Base-by-base conservation (phyloP, 53 echinoderm and acorn worm species). In the Holothuria leucospilota region DNA sequence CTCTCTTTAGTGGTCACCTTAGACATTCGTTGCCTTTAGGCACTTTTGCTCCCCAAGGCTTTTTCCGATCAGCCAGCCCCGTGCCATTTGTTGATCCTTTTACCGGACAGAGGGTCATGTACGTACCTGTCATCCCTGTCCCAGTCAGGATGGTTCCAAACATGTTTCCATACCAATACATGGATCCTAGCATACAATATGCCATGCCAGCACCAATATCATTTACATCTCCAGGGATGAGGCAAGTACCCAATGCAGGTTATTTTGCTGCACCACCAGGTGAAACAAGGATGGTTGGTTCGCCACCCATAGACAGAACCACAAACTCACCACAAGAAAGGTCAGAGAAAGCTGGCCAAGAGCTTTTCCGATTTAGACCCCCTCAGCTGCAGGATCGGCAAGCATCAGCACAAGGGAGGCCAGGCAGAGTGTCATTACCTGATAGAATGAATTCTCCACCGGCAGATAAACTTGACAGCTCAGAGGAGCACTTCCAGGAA, bases 121-220 rank as follows among this genome's bases (percentile, higher is more conserved):
- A 91, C 58, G 84, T 95, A 46, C 96, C 96, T 7, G 85, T 96
- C 40, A 96, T 96, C 89, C 94, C 90, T 7, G 90, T 96, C 86
- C 96, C 91, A 15, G 41, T 93, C 11, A 65, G 93, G 29, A 91
- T 96, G 91, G 71, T 92, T 49, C 71, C 86, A 8, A 85, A 88
- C 63, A 39, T 90, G 9, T 87, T 81, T 23, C 89, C 71, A 49
- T 90, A 74, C 14, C 81, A 92, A 4, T 92, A 90, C 82, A 56
- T 94, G 24, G 94, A 94, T 62, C 94, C 87, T 65, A 68, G 41
- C n/a, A 59, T 91, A 60, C 91, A 65, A 21, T 83, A 66, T 23
- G 46, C 65, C 42, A 38, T 34, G 39, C 46, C 38, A 73, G 20
- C 42, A 65, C 65, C 84, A 41, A 20, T 52, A 8, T 13, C 82